Evolutionary conservation across 2,888 invertebrate species (phyloP).

Genomic region (Micropterix aruncella): DNA sequence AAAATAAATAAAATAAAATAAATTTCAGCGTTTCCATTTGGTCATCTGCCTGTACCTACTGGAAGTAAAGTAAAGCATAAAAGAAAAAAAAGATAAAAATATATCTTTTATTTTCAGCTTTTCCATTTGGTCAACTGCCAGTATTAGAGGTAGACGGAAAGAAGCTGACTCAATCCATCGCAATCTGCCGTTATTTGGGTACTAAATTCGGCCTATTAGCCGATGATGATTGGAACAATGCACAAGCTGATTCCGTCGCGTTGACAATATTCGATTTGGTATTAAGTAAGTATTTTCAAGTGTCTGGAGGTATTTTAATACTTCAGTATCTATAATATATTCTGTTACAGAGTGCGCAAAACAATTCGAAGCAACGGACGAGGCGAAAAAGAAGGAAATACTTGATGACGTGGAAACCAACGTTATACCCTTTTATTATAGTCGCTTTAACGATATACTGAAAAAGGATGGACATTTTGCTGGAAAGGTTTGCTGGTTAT

Average conservation of each 20-base stretch:
- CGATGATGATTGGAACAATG: conserved; percentile 7
- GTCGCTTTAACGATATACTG: conserved; percentile 8
- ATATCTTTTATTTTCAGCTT: conserved; percentile 9
- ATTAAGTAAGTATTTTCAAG: conserved; percentile 4
- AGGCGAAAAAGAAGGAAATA: conserved; percentile 6
- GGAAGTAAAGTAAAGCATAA: too few relatives aligned
- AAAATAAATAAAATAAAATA: too few relatives aligned
- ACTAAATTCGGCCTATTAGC: conserved; percentile 21
- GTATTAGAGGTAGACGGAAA: conserved; percentile 31
- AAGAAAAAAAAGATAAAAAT: too few relatives aligned
- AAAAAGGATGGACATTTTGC: conserved; percentile 8
- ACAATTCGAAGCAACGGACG: conserved; percentile 6
- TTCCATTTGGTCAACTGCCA: conserved; percentile 10
- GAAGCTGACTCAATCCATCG: conserved; percentile 28
- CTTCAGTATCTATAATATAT: too few relatives aligned
- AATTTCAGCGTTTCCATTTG: too few relatives aligned
- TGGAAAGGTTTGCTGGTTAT: conserved; percentile 10
- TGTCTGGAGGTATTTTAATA: too few relatives aligned
- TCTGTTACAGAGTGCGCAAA: conserved; percentile 7
- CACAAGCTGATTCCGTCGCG: conserved; percentile 5
- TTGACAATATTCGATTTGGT: conserved; percentile 7
- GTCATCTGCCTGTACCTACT: too few relatives aligned
- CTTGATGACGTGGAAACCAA: conserved; percentile 5
- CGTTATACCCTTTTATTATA: conserved; percentile 7
- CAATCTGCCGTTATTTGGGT: conserved; percentile 37